Evolutionary conservation across 2,113 vertebrate species (phyloP).

Genomic region (Xiphophorus maculatus): DNA sequence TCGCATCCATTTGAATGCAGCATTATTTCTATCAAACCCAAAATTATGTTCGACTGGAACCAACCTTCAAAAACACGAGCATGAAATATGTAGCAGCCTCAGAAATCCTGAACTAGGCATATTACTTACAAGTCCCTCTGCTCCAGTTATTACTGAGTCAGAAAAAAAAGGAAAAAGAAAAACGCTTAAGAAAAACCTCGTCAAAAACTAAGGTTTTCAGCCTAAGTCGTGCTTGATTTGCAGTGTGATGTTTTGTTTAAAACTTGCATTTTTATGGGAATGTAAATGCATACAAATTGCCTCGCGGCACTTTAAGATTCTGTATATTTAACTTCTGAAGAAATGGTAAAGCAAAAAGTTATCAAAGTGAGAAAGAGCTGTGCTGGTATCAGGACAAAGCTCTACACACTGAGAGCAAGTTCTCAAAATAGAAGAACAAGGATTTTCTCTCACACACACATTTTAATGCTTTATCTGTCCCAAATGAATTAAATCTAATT

Average conservation of each 20-base stretch:
- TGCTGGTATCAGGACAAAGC: constrained; percentile 41
- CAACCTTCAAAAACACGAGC: constrained; percentile 33
- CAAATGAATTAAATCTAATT: constrained; percentile 67
- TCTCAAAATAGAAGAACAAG: constrained; percentile 29
- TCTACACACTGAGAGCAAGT: constrained; percentile 22
- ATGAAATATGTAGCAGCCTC: constrained; percentile 43
- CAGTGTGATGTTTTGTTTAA: constrained; percentile 34
- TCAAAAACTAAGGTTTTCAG: constrained; percentile 34
- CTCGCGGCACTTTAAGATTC: constrained; percentile 9
- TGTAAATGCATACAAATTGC: constrained; percentile 34
- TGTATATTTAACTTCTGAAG: constrained; percentile 22
- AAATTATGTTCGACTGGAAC: constrained; percentile 20
- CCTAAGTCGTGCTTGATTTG: constrained; percentile 33
- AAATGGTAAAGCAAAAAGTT: constrained; percentile 31
- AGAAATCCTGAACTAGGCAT: constrained; percentile 39
- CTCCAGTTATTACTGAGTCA: constrained; percentile 28
- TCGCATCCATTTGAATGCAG: neutral
- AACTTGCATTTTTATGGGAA: constrained; percentile 30
- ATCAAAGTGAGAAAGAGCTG: constrained; percentile 57
- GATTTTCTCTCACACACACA: constrained; percentile 36
- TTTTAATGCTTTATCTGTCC: constrained; percentile 60
- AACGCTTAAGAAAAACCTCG: constrained; percentile 27
- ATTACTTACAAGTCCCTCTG: constrained; percentile 41
- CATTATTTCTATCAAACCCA: constrained; percentile 26
- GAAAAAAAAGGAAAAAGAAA: constrained; percentile 5